A percentile compares a stretch with the other conserved stretches of the same genome.
phyloP scores from a whole-genome alignment of 2,113 vertebrate species.

The Myotis yumanensis region DNA sequence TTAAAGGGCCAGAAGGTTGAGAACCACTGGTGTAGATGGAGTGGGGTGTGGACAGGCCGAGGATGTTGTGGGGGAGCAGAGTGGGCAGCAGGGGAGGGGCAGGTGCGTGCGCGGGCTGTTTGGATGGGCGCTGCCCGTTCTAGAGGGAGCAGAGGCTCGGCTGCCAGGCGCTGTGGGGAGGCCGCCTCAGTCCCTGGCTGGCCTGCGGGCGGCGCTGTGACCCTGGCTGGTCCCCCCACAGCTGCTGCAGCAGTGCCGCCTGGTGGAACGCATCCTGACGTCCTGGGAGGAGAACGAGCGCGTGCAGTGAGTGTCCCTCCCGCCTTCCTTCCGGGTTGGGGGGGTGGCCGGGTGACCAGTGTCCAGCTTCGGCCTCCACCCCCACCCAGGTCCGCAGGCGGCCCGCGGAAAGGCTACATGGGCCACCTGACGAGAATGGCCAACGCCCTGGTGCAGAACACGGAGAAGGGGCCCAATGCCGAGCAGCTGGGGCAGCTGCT shows the following conservation, averaged over 20 bases:
- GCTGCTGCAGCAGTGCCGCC: constrained; percentile 82
- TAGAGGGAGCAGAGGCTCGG: no score
- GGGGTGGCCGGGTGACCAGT: rapidly evolving
- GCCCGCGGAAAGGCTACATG: constrained; percentile 84
- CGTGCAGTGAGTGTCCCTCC: constrained; percentile 76
- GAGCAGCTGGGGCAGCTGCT: constrained; percentile 78
- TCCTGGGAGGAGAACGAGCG: constrained; percentile 85
- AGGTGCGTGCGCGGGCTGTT: no score
- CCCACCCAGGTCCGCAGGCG: constrained; percentile 74
- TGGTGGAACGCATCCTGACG: constrained; percentile 80
- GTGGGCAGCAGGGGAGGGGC: rapidly evolving
- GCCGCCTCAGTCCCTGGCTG: no score
- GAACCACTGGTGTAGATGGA: not conserved
- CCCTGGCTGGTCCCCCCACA: not conserved
- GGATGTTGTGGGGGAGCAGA: not conserved
- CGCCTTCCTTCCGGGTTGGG: rapidly evolving
- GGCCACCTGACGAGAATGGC: constrained; percentile 84
- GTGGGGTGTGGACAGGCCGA: not conserved
- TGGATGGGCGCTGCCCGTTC: no score
- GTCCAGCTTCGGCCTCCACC: not conserved
- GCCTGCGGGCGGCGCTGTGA: not conserved
- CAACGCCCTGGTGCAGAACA: constrained; percentile 79
- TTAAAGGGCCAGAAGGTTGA: no score
- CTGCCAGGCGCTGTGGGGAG: no score
- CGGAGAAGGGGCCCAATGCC: constrained; percentile 80